A percentile compares a stretch with the other conserved stretches of the same genome.
Evolutionary conservation across 2,888 invertebrate species (phyloP).

Genomic region (Cartodere bifasciata): DNA sequence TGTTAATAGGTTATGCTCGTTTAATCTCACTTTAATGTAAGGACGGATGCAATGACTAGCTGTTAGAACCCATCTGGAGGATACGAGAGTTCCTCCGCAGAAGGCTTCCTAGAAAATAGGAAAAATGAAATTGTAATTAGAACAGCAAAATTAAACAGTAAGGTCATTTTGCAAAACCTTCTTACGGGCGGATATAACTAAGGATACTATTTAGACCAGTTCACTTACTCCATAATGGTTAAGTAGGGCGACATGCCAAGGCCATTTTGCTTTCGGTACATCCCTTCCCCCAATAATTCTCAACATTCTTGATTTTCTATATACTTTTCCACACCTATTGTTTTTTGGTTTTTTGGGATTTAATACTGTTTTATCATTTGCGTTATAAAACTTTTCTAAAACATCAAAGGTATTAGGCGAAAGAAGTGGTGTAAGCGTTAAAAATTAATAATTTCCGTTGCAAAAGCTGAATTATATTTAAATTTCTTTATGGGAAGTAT

Average conservation of each 20-base stretch:
- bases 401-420: too few relatives aligned
- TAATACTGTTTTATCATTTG: too few relatives aligned
- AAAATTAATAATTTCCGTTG: too few relatives aligned
- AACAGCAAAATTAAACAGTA: too few relatives aligned
- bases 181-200: background rate
- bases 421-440: too few relatives aligned
- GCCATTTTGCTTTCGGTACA: conserved; percentile 74
- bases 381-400: too few relatives aligned
- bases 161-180: too few relatives aligned
- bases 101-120: conserved; percentile 58
- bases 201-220: background rate
- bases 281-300: conserved; percentile 81
- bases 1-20: conserved; percentile 70
- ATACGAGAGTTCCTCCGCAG: conserved; percentile 76
- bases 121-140: too few relatives aligned
- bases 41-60: conserved; percentile 78
- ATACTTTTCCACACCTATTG: conserved; percentile 26
- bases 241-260: conserved; percentile 87
- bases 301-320: conserved; percentile 39
- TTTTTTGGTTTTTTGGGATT: too few relatives aligned
- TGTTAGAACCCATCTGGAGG: conserved; percentile 73
- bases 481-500: too few relatives aligned
- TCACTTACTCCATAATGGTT: conserved; percentile 62
- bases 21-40: conserved; percentile 65
- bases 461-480: too few relatives aligned